phyloP scores from a whole-genome alignment of 2,797 vertebrate genomes.

The Mallotus villosus region DNA sequence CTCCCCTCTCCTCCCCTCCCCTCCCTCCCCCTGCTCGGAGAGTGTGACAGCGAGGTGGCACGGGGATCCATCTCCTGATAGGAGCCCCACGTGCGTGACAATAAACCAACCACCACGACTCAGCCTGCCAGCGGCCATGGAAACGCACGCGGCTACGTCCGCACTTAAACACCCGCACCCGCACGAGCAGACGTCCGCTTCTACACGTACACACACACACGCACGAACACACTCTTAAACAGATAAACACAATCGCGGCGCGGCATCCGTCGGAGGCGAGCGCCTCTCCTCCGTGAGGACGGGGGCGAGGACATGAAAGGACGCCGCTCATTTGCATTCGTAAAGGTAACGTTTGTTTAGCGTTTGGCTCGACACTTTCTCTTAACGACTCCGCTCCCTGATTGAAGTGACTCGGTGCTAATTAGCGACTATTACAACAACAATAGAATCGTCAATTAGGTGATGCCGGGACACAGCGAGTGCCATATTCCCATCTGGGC shows the following conservation, averaged over 20 bases:
- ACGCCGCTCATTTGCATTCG: slow-evolving; percentile 48
- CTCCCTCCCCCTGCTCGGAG: slow-evolving; percentile 25
- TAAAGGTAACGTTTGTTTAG: slow-evolving; percentile 66
- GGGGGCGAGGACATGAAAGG: slow-evolving; percentile 47
- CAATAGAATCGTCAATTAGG: slow-evolving; percentile 68
- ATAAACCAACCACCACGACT: slow-evolving; percentile 23
- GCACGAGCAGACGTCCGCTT: too few relatives aligned
- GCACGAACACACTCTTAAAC: neutral
- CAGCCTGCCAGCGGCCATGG: slow-evolving; percentile 9
- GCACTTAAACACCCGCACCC: too few relatives aligned
- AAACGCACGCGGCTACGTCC: too few relatives aligned
- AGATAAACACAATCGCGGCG: slow-evolving; percentile 25
- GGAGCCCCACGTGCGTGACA: slow-evolving; percentile 51
- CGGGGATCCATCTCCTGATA: slow-evolving; percentile 58
- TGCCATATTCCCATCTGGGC: slow-evolving; percentile 75
- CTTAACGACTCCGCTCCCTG: slow-evolving; percentile 44
- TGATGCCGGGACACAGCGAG: slow-evolving; percentile 39
- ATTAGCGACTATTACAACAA: slow-evolving; percentile 74
- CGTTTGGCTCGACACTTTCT: slow-evolving; percentile 32
- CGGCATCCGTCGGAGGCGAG: slow-evolving; percentile 38
- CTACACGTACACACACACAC: too few relatives aligned
- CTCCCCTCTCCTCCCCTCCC: neutral
- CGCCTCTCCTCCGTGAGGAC: slow-evolving; percentile 46
- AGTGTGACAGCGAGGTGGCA: slow-evolving; percentile 54
- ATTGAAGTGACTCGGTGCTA: slow-evolving; percentile 61